Evolutionary conservation across 2,113 vertebrate genomes (phyloP).

Genomic region (Pomatorhinus ruficollis): DNA sequence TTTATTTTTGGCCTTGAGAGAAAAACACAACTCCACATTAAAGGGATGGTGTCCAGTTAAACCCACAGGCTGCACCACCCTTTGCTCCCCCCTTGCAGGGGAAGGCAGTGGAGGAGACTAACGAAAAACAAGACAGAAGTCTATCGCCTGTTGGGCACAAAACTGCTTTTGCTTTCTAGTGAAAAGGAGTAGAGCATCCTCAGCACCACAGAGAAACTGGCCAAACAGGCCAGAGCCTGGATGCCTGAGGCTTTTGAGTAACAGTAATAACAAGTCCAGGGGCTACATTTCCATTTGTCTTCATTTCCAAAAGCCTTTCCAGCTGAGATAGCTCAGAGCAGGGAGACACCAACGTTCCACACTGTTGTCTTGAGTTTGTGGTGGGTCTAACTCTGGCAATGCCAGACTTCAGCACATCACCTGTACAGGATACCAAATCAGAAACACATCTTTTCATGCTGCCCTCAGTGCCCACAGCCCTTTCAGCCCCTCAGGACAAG

Average conservation of each 20-base stretch:
- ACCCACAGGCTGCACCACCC: background rate
- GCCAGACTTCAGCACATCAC: background rate
- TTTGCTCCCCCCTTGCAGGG: background rate
- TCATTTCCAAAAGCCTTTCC: background rate
- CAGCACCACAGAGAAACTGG: background rate
- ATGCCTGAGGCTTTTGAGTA: background rate
- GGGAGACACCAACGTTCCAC: background rate
- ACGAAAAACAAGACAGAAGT: background rate
- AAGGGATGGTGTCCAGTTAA: background rate
- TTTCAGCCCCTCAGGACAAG: background rate
- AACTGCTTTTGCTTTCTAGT: constrained; percentile 30
- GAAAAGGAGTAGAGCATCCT: constrained; percentile 1
- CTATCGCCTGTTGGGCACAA: background rate
- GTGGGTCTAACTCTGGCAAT: background rate
- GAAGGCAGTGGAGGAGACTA: background rate
- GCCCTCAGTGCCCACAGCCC: background rate
- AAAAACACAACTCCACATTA: constrained; percentile 31
- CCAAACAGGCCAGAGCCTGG: background rate
- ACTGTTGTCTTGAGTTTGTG: background rate
- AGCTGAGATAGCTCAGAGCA: background rate
- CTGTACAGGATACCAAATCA: background rate
- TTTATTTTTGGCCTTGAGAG: constrained; percentile 56
- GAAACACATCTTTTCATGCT: background rate
- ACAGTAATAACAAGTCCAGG: background rate
- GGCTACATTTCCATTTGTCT: background rate